Evolutionary conservation across 2,888 invertebrate genomes (phyloP), one percentile per base, ranked within the genome.

Genomic region (Euplexia lucipara): DNA sequence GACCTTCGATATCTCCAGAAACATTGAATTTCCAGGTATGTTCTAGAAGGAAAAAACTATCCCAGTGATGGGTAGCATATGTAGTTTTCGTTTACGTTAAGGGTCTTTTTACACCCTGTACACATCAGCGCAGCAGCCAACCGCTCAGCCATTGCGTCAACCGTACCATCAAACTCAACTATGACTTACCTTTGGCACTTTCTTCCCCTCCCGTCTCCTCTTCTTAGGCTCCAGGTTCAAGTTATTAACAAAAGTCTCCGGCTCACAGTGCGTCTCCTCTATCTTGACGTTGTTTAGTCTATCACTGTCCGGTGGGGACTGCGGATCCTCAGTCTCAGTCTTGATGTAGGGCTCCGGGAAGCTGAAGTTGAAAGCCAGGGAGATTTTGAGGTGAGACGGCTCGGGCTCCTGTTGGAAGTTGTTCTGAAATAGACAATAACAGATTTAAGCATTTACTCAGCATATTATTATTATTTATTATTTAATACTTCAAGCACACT

Each of bases 191-290:
- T 81, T 81, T 0, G 32, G 41, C 9, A 57, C 22, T 7, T 72
- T 83, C 37, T 63, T 72, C 8, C n/a, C 41, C 0, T 39, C 41
- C 10, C 9, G 32, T 12, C 52, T 65, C 12, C 49, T 74, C 47
- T 57, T 76, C 39, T 42, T 73, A 2, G 37, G 48, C 20, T 82
- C 76, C 7, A 88, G 7, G 12, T 80, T 68, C 7, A 89, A 37
- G 3, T 88, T 83, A 3, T 89, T 86, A 0, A 86, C 92, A 67
- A 93, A 91, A 0, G 91, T 87, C 70, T 90, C 89, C 0, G 91
- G 90, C 26, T 92, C 92, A 7, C 80, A 85, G 39, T 92, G 90
- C 0, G 54, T 37, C 1, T 85, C 86, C 1, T 87, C 88, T 0
- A 37, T 59, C 66, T 86, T 85, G 0, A 87, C 65, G 0, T 37